A percentile compares a stretch with the other conserved stretches of the same genome.
phyloP scores from a whole-genome alignment of 2,888 invertebrate genomes.

The Periphyllus acericola region DNA sequence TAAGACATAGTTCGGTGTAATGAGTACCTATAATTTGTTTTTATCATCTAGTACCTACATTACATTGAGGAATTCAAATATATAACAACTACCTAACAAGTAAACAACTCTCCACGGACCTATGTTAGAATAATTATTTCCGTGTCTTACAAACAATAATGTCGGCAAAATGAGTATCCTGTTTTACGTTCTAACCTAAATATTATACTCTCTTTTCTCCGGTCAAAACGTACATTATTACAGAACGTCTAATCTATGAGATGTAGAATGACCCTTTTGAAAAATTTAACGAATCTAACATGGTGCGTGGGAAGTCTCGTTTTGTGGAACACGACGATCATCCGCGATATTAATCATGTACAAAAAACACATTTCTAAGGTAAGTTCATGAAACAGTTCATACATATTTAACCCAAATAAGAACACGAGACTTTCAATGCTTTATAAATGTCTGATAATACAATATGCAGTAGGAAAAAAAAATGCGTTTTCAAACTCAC shows the following conservation, averaged over 20 bases:
- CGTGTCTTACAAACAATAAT: neutral
- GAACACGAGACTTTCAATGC: neutral
- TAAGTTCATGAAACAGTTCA: neutral
- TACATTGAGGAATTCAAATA: neutral
- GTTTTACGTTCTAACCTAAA: neutral
- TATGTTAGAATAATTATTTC: neutral
- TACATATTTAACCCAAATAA: neutral
- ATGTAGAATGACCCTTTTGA: neutral
- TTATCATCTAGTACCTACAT: neutral
- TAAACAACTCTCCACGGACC: neutral
- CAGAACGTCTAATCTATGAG: neutral
- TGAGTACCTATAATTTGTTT: no score
- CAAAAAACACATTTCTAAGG: neutral
- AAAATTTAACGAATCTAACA: neutral
- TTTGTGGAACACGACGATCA: neutral
- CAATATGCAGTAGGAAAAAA: neutral
- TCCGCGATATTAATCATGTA: neutral
- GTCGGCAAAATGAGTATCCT: neutral
- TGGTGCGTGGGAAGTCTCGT: neutral
- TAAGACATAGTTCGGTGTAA: no score
- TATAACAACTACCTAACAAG: neutral
- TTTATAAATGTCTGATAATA: neutral
- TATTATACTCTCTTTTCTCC: neutral
- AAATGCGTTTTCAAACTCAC: conserved; percentile 67
- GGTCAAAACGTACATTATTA: neutral